Conservation (phyloP, 2,113 vertebrate species). For the Barnardius zonarius region DNA sequence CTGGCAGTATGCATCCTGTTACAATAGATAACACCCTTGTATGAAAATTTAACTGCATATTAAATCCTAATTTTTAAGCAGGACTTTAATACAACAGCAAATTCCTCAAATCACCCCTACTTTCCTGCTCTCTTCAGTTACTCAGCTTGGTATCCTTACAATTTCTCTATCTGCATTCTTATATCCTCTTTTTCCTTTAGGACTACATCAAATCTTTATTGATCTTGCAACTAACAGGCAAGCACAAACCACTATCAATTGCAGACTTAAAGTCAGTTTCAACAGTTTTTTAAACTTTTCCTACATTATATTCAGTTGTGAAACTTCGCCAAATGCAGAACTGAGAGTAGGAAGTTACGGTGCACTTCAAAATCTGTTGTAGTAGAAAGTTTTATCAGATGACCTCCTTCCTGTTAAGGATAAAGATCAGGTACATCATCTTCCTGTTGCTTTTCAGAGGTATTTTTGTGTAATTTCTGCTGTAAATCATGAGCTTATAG, state of each 20-base stretch:
- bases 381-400: constrained; percentile 32
- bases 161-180: background rate
- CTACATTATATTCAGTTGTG: background rate
- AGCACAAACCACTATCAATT: background rate
- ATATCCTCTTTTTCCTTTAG: background rate
- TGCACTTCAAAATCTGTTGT: background rate
- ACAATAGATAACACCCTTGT: background rate
- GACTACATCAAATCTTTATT: background rate
- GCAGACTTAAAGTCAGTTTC: background rate
- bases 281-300: background rate
- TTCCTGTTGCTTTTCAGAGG: constrained; percentile 36
- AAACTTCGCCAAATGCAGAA: background rate
- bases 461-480: background rate
- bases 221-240: background rate
- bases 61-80: background rate
- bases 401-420: constrained; percentile 24
- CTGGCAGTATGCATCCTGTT: background rate
- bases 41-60: background rate
- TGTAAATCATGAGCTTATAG: background rate
- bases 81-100: background rate
- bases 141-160: background rate
- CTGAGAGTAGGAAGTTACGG: background rate
- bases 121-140: background rate
- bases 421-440: background rate
- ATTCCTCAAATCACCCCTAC: background rate